Conservation (phyloP, 2,113 vertebrate species). For the Pao palembangensis region DNA sequence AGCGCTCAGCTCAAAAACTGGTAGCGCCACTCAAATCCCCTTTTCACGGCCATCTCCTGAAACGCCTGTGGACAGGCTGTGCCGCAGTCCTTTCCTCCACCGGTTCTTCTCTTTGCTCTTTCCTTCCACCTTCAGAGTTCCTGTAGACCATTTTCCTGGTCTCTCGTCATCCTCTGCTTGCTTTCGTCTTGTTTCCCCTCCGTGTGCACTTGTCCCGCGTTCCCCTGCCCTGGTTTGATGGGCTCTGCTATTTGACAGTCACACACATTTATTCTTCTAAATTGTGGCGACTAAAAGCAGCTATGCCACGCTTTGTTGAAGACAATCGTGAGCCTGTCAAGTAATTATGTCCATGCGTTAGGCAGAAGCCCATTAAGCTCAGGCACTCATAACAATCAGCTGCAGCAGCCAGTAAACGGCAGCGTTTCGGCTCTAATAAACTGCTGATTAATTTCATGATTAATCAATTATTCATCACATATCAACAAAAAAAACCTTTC, state of each 20-base stretch:
- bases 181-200: constrained; percentile 16
- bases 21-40: constrained; percentile 54
- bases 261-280: constrained; percentile 4
- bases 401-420: constrained; percentile 5
- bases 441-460: background rate
- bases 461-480: background rate
- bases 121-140: constrained; percentile 9
- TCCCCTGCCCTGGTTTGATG: constrained; percentile 3
- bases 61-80: constrained; percentile 45
- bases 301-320: no score
- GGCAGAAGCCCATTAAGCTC: background rate
- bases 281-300: no score
- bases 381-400: background rate
- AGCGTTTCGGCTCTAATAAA: constrained; percentile 4
- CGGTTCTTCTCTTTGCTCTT: constrained; percentile 42
- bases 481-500: constrained; percentile 2
- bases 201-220: constrained; percentile 12
- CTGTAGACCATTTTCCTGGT: constrained; percentile 20
- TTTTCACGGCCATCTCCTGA: constrained; percentile 43
- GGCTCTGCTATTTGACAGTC: constrained; percentile 7
- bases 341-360: background rate
- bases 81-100: constrained; percentile 40
- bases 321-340: no score
- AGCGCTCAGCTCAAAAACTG: constrained; percentile 67
- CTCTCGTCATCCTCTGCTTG: constrained; percentile 38